Conservation (phyloP, 2,113 vertebrate species). For the Nibea albiflora region DNA sequence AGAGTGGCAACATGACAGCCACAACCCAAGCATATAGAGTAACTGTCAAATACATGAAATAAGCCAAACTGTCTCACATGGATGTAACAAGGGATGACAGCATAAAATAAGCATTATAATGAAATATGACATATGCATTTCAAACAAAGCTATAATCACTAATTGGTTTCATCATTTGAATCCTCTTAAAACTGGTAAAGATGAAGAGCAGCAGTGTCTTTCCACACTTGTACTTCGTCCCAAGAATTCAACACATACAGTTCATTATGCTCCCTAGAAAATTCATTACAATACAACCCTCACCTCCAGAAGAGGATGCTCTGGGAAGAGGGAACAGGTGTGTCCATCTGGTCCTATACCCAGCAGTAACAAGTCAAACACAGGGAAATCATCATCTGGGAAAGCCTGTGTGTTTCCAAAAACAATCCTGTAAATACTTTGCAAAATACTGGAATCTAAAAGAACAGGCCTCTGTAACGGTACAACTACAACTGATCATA, state of each 20-base stretch:
- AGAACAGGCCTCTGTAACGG: background rate
- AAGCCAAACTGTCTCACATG: constrained; percentile 1
- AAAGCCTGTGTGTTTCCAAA: constrained; percentile 83
- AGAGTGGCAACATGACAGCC: constrained; percentile 2
- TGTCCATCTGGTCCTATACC: constrained; percentile 95
- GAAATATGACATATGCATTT: background rate
- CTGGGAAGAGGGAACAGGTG: constrained; percentile 94
- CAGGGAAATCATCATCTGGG: constrained; percentile 84
- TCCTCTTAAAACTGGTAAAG: background rate
- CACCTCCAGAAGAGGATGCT: constrained; percentile 91
- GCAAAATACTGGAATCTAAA: background rate
- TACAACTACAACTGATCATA: background rate
- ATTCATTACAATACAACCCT: constrained; percentile 3
- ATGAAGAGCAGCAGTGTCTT: background rate
- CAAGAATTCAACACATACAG: too few species aligned
- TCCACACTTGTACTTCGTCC: background rate
- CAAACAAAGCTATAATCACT: background rate
- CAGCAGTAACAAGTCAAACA: constrained; percentile 91
- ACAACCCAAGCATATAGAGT: constrained; percentile 4
- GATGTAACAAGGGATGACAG: background rate
- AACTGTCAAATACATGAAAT: constrained; percentile 17
- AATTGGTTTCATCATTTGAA: background rate
- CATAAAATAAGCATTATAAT: background rate
- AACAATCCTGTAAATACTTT: background rate
- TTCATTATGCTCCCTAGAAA: too few species aligned